phyloP scores from a whole-genome alignment of 37 sponge, comb jelly and placozoan genomes.

The Eunapius fragilis region DNA sequence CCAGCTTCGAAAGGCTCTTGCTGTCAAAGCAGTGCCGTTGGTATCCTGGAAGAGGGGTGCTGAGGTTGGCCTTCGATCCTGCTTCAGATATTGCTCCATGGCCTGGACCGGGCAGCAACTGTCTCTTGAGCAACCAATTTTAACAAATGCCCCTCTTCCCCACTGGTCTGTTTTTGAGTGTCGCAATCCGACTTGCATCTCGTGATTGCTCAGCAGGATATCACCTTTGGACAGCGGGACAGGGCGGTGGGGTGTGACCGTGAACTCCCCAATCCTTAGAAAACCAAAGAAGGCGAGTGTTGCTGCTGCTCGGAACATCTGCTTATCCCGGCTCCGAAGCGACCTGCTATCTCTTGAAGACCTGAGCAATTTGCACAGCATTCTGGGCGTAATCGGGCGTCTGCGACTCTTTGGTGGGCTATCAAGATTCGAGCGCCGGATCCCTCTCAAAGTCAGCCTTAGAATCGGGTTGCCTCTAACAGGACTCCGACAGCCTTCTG shows the following conservation, averaged over 20 bases:
- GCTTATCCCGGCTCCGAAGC: neutral
- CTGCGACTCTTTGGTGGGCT: neutral
- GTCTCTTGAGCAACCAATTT: too few species aligned
- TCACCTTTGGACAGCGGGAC: neutral
- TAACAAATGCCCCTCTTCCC: too few species aligned
- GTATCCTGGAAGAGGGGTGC: too few species aligned
- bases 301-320: conserved; percentile 5
- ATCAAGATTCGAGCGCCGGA: neutral
- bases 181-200: too few species aligned
- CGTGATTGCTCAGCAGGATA: neutral
- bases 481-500: conserved; percentile 11
- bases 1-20: too few species aligned
- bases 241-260: neutral
- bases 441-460: conserved; percentile 13
- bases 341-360: neutral
- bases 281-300: conserved; percentile 36
- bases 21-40: too few species aligned
- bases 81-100: too few species aligned
- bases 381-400: conserved; percentile 20
- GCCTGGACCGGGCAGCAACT: too few species aligned
- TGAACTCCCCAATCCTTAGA: conserved; percentile 23
- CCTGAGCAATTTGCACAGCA: conserved; percentile 9
- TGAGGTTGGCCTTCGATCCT: too few species aligned
- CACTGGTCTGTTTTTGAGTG: too few species aligned
- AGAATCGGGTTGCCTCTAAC: conserved; percentile 8